Conservation (phyloP, 1,140 invertebrate species). For the Cylas formicarius region DNA sequence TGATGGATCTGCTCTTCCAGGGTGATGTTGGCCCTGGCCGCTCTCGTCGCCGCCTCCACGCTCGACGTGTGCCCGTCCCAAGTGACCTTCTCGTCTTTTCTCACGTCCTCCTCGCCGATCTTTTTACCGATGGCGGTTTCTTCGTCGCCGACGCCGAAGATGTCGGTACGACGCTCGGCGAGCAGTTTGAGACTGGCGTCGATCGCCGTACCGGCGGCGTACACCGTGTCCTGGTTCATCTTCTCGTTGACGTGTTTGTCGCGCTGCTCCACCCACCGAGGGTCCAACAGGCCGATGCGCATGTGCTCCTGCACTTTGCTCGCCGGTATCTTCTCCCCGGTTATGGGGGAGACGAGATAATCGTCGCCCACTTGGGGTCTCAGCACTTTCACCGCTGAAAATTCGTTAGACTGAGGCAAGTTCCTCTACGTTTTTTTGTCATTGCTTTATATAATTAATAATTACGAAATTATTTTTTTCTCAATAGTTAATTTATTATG, state of each 20-base stretch:
- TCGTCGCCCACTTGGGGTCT: constrained; percentile 65
- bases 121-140: constrained; percentile 99
- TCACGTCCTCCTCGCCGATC: constrained; percentile 90
- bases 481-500: too few relatives aligned
- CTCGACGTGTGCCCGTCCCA: constrained; percentile 98
- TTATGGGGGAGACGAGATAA: constrained; percentile 95
- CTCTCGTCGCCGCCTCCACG: constrained; percentile 83
- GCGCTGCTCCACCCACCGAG: constrained; percentile 94
- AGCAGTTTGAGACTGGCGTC: constrained; percentile 92
- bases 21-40: constrained; percentile 90
- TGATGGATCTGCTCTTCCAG: constrained; percentile 96
- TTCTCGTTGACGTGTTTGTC: constrained; percentile 81
- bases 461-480: background rate
- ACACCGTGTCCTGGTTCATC: constrained; percentile 78
- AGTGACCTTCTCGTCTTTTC: constrained; percentile 83
- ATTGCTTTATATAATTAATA: constrained; percentile 1
- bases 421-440: too few relatives aligned
- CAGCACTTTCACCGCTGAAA: constrained; percentile 49
- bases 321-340: constrained; percentile 93
- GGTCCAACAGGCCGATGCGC: constrained; percentile 93
- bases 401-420: background rate
- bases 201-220: constrained; percentile 83
- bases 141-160: constrained; percentile 97
- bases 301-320: constrained; percentile 97
- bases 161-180: constrained; percentile 98